These are phyloP conservation scores for Palythoa heliodiscus DNA, from an alignment of 92 coral and sea anemone species.

Conservation along the genomic window DNA sequence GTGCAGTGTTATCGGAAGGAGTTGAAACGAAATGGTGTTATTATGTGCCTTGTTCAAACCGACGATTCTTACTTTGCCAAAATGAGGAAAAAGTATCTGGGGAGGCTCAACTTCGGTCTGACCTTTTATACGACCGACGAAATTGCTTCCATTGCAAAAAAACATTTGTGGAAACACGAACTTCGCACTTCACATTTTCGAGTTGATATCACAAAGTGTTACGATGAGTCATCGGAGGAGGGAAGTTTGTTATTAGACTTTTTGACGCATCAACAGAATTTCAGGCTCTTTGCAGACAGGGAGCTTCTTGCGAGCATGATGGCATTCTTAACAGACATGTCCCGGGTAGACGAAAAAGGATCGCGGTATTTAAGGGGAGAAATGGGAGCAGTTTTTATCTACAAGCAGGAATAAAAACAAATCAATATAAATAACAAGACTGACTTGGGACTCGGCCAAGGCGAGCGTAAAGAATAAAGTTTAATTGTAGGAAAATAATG, in stretches of 20 bases:
- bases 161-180: conserved; percentile 54
- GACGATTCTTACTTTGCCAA: conserved; percentile 41
- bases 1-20: conserved; percentile 49
- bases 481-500: background rate
- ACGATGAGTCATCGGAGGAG: conserved; percentile 47
- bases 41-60: conserved; percentile 58
- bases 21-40: conserved; percentile 54
- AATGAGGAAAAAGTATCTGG: conserved; percentile 47
- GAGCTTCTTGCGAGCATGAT: conserved; percentile 39
- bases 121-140: conserved; percentile 52
- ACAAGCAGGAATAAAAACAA: conserved; percentile 29
- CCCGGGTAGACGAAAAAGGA: conserved; percentile 35
- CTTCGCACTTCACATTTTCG: conserved; percentile 51
- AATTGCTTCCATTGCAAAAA: conserved; percentile 54
- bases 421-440: background rate
- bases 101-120: conserved; percentile 37
- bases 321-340: conserved; percentile 43
- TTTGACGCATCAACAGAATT: conserved; percentile 42
- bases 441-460: background rate
- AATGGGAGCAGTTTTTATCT: conserved; percentile 45
- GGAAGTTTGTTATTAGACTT: conserved; percentile 38
- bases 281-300: conserved; percentile 35
- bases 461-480: background rate
- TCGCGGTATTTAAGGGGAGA: conserved; percentile 40
- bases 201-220: conserved; percentile 57